These are phyloP conservation scores for Scaptomyza cyrtandrae DNA, from an alignment of 2,888 invertebrate species.

Conservation along the genomic window DNA sequence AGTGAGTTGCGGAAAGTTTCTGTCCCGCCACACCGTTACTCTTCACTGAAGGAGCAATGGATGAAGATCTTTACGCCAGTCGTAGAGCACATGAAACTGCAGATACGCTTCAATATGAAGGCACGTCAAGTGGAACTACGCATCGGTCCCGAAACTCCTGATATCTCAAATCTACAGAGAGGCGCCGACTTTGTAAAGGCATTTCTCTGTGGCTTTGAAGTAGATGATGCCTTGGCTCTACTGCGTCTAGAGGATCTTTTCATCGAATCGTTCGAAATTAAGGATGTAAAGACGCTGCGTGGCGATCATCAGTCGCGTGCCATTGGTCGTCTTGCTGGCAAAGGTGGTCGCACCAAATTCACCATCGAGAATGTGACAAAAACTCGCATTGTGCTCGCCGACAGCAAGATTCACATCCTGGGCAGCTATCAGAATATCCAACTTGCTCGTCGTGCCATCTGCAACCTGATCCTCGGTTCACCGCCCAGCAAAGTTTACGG, in stretches of 20 bases:
- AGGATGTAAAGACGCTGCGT: slow-evolving; percentile 97
- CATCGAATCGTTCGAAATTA: slow-evolving; percentile 98
- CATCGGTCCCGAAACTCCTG: slow-evolving; percentile 86
- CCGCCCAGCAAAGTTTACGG: slow-evolving; percentile 99
- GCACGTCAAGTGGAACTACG: slow-evolving; percentile 88
- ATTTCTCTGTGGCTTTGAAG: slow-evolving; percentile 97
- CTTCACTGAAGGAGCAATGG: slow-evolving; percentile 98
- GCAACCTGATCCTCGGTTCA: slow-evolving; percentile 97
- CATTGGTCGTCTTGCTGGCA: slow-evolving; percentile 97
- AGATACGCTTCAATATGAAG: slow-evolving; percentile 97
- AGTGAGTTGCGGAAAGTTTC: slow-evolving; percentile 90
- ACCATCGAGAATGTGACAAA: slow-evolving; percentile 99
- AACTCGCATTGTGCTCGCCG: slow-evolving; percentile 98
- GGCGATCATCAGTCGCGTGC: slow-evolving; percentile 98
- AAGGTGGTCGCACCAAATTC: slow-evolving; percentile 98
- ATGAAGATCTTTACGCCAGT: slow-evolving; percentile 97
- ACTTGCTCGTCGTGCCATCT: slow-evolving; percentile 96
- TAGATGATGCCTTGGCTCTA: slow-evolving; percentile 97
- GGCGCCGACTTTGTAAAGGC: slow-evolving; percentile 99
- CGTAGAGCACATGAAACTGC: slow-evolving; percentile 96
- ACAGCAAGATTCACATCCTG: slow-evolving; percentile 97
- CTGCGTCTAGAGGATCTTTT: slow-evolving; percentile 98
- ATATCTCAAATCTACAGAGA: slow-evolving; percentile 96
- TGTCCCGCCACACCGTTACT: slow-evolving; percentile 97
- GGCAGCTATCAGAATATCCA: slow-evolving; percentile 99